A percentile compares a stretch with the other conserved stretches of the same genome.
Conservation (phyloP, 1,140 invertebrate species). For the Notospermus geniculatus region DNA sequence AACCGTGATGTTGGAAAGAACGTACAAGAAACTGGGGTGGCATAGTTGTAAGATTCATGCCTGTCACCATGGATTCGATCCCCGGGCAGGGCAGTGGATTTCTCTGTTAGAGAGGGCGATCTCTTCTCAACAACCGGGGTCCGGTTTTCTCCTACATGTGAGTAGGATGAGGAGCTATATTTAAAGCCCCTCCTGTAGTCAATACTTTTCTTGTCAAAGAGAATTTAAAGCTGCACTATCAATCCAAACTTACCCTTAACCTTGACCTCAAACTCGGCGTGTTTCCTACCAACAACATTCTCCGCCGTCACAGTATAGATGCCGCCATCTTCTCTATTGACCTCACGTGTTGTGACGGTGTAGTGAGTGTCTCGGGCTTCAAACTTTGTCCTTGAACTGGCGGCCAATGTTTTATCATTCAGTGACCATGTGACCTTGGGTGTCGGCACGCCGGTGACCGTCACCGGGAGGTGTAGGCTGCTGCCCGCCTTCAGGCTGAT, state of each 20-base stretch:
- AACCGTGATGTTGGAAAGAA: no score
- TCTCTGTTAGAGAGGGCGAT: no score
- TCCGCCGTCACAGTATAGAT: conserved; percentile 89
- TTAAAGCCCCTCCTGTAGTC: background rate
- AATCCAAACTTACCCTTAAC: conserved; percentile 36
- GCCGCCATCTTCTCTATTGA: conserved; percentile 90
- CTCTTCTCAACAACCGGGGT: conserved; percentile 58
- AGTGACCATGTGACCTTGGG: conserved; percentile 80
- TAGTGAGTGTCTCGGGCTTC: conserved; percentile 27
- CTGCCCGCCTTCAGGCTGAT: conserved; percentile 38
- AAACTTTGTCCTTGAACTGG: conserved; percentile 32
- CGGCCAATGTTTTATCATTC: conserved; percentile 86
- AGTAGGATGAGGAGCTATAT: background rate
- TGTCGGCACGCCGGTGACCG: conserved; percentile 77
- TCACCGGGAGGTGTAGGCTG: conserved; percentile 58
- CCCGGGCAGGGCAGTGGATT: no score
- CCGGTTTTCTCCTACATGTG: background rate
- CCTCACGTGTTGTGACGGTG: conserved; percentile 34
- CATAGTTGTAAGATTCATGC: no score
- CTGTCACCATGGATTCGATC: no score
- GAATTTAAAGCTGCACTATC: conserved; percentile 31
- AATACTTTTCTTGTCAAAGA: conserved; percentile 7
- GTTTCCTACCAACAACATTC: conserved; percentile 75
- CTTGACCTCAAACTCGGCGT: conserved; percentile 63
- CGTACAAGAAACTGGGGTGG: no score